Base-by-base conservation (phyloP, 2,888 invertebrate genomes). In the Cactoblastis cactorum region DNA sequence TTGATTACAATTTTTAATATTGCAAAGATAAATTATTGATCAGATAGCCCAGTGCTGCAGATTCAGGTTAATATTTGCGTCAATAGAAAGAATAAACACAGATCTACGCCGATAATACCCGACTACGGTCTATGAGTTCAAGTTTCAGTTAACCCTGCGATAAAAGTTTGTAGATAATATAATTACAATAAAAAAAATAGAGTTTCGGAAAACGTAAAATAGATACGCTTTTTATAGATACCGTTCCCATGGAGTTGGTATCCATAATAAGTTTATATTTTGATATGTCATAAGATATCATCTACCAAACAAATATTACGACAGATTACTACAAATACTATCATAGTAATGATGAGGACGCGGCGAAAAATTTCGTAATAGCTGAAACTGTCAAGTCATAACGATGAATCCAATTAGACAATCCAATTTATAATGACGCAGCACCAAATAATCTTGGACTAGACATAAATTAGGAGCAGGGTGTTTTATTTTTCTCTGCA, bases 11-110 rank as follows among this genome's bases (percentile, higher is more conserved):
- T 52, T 55, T 22, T 15, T 37, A 52, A 55, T 56, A 55, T 54
- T 56, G 28, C 28, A 62, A 53, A 65, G 74, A 77, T 77, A 76
- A 77, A 81, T 78, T 77, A 78, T 69, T 63, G 59, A 61, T 51
- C 57, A 67, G 80, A 82, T 85, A 83, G 85, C 81, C 83, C 66
- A 71, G 66, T 56, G 59, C 69, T 62, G 67, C 67, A 67, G 68
- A 70, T 69, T 69, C 61, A 60, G 58, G 65, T 60, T 69, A 63
- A 61, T 58, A 74, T 67, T 76, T 86, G 75, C 86, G 83, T 86
- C 86, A 86, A 73, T 73, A 67, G 61, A 72, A 65, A 63, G 61
- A 67, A 68, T 37, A 22, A 48, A 48, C 24, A 38, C 15, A 28
- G 9, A 69, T 65, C 59, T 67, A 69, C 65, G 68, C 54, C 52